Percentiles rank a stretch among this genome's conserved stretches.
Conservation (phyloP, 2,113 vertebrate species). For the Nycticorax nycticorax region DNA sequence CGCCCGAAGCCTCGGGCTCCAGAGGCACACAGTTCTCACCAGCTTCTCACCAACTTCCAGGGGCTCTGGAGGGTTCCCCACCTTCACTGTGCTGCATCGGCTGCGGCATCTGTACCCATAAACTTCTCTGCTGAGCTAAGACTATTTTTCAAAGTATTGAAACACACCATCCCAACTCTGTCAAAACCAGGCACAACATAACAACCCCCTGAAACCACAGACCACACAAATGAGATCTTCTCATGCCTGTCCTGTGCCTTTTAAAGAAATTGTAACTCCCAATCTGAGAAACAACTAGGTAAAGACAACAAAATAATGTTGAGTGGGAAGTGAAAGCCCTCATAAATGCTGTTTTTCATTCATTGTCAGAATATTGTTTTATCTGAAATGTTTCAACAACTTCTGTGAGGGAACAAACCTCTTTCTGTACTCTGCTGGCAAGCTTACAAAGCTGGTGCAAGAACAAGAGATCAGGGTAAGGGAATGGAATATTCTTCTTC, state of each 20-base stretch:
- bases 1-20: background rate
- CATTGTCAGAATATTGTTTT: background rate
- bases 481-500: background rate
- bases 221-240: background rate
- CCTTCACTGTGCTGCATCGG: background rate
- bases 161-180: background rate
- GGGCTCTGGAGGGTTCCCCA: background rate
- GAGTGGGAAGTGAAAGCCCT: background rate
- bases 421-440: background rate
- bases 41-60: background rate
- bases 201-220: background rate
- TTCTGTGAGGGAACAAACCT: background rate
- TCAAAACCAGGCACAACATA: background rate
- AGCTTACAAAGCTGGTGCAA: background rate
- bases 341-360: background rate
- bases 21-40: background rate
- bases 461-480: background rate
- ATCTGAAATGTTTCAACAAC: background rate
- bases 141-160: background rate
- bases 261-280: background rate
- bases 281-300: background rate
- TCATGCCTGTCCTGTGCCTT: background rate
- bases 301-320: background rate
- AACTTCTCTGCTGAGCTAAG: background rate
- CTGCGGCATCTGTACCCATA: background rate